These are phyloP conservation scores for Pica pica DNA, from an alignment of 2,113 vertebrate genomes.

Conservation along the genomic window DNA sequence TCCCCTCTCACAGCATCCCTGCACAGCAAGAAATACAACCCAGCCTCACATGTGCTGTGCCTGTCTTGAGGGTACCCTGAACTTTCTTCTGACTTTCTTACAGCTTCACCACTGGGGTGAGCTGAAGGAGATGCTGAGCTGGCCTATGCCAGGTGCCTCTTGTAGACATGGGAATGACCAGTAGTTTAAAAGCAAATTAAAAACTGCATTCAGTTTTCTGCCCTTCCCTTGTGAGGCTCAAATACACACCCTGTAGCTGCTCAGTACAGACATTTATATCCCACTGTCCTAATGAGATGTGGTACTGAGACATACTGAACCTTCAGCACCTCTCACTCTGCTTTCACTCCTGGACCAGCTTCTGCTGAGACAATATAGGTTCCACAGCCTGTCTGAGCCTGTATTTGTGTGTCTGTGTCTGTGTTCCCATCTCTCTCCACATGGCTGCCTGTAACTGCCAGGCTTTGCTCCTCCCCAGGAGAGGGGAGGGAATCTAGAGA, in stretches of 20 bases:
- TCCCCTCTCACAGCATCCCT: background rate
- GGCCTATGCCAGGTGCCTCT: background rate
- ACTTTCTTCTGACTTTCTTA: background rate
- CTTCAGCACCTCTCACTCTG: background rate
- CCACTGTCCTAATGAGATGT: background rate
- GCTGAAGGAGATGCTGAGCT: background rate
- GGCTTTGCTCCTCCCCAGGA: background rate
- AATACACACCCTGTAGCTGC: background rate
- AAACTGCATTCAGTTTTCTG: background rate
- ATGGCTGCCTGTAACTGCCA: background rate
- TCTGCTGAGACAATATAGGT: background rate
- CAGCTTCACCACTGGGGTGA: background rate
- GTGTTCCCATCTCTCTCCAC: rapidly evolving
- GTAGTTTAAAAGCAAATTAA: background rate
- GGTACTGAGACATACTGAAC: background rate
- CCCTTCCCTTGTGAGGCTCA: background rate
- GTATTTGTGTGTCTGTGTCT: background rate
- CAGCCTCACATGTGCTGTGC: background rate
- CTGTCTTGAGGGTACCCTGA: background rate
- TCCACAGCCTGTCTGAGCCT: background rate
- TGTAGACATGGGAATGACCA: background rate
- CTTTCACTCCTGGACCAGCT: background rate
- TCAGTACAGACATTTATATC: background rate
- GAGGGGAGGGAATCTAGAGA: background rate
- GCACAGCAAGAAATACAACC: background rate